Conservation (phyloP, 2,113 vertebrate species). For the Pangasianodon gigas region DNA sequence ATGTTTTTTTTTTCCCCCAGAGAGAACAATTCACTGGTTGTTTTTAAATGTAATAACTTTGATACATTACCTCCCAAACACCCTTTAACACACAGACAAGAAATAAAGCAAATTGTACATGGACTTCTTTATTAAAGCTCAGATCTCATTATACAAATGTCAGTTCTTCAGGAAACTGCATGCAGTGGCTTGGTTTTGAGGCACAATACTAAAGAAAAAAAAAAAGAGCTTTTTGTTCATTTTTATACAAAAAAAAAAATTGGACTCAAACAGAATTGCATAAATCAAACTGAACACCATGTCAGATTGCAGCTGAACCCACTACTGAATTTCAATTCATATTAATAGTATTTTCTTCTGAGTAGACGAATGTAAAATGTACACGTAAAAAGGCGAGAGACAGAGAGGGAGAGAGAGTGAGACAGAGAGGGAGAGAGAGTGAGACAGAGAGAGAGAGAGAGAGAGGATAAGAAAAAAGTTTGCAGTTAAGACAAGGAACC, state of each 20-base stretch:
- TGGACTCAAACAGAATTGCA: conserved; percentile 67
- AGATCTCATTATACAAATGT: conserved; percentile 80
- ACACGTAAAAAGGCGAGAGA: conserved; percentile 64
- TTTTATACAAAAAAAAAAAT: conserved; percentile 48
- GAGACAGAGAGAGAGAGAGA: background rate
- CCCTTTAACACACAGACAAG: background rate
- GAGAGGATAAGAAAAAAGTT: conserved; percentile 55
- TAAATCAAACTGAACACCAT: conserved; percentile 74
- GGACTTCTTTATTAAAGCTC: conserved; percentile 84
- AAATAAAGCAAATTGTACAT: conserved; percentile 66
- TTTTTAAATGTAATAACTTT: too few relatives aligned
- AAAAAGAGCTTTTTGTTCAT: conserved; percentile 65
- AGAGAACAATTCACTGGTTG: too few relatives aligned
- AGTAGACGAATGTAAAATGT: conserved; percentile 60
- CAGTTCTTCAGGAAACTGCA: conserved; percentile 74
- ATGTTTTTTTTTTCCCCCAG: too few relatives aligned
- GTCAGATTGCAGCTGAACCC: conserved; percentile 70
- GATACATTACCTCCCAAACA: background rate
- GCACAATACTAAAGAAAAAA: conserved; percentile 74
- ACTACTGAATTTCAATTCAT: conserved; percentile 64
- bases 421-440: conserved; percentile 3
- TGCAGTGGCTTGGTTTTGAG: conserved; percentile 79
- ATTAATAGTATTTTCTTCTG: conserved; percentile 59
- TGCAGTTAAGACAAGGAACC: conserved; percentile 66
- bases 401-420: conserved; percentile 52